Conservation (phyloP, 35 echinoderm and acorn worm genomes). For the Lytechinus pictus region DNA sequence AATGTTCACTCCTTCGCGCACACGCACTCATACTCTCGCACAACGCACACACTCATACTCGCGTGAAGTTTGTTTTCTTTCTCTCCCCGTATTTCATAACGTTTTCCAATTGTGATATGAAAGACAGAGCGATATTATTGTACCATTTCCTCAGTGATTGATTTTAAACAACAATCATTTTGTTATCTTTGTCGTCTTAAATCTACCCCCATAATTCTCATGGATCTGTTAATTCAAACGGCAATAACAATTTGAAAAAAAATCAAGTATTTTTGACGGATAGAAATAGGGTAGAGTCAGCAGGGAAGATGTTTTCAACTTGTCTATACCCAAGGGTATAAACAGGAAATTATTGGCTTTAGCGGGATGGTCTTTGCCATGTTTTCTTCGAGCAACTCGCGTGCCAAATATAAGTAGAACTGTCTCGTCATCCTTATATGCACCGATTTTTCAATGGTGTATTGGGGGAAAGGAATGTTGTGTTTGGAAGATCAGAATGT, state of each 20-base stretch:
- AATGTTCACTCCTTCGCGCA: no score
- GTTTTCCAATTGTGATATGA: no score
- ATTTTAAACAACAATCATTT: no score
- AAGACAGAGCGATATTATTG: no score
- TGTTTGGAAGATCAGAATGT: not conserved
- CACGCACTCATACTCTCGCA: no score
- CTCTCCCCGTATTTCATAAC: no score
- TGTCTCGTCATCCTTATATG: slow-evolving; percentile 1
- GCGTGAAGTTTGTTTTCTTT: no score
- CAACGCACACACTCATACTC: no score
- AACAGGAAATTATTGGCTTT: slow-evolving; percentile 5
- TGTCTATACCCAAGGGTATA: not conserved
- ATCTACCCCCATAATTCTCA: not conserved
- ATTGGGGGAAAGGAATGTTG: not conserved
- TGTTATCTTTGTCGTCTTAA: not conserved
- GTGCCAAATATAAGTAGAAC: not conserved
- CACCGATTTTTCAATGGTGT: not conserved
- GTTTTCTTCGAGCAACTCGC: not conserved
- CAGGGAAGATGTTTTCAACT: not conserved
- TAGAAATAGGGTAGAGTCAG: not conserved
- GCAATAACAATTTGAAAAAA: not conserved
- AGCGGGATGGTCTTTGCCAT: not conserved
- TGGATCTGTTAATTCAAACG: not conserved
- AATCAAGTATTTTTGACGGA: not conserved
- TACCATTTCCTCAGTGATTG: no score